These are phyloP conservation scores for Limonius californicus DNA, from an alignment of 1,140 invertebrate species.

Conservation along the genomic window DNA sequence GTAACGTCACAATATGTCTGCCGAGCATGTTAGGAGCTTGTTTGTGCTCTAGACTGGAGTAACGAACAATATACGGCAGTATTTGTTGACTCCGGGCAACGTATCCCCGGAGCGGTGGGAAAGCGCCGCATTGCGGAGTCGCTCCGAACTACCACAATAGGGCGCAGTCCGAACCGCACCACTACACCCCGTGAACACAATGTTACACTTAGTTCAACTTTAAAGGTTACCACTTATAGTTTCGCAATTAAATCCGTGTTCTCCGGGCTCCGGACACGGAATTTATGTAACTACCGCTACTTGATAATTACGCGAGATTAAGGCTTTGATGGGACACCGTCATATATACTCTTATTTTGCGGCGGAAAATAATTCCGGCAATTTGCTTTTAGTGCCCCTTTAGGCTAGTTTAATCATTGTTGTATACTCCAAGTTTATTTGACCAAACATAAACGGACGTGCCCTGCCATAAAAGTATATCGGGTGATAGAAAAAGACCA, in stretches of 20 bases:
- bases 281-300: neutral
- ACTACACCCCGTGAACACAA: neutral
- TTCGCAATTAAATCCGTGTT: neutral
- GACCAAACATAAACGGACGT: neutral
- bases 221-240: neutral
- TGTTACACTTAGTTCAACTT: neutral
- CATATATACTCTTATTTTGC: neutral
- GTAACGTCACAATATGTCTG: slow-evolving; percentile 11
- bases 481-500: neutral
- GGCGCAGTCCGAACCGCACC: neutral
- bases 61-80: slow-evolving; percentile 10
- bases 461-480: neutral
- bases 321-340: neutral
- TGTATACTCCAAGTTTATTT: neutral
- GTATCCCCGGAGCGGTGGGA: neutral
- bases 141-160: neutral
- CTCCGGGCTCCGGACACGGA: neutral
- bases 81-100: slow-evolving; percentile 14
- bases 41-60: slow-evolving; percentile 3
- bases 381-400: neutral
- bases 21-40: slow-evolving; percentile 5
- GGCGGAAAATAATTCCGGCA: neutral
- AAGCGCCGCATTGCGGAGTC: neutral
- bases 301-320: slow-evolving; percentile 1
- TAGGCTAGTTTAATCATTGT: neutral